Base-by-base conservation (phyloP, 2,797 vertebrate species). In the Picus viridis region DNA sequence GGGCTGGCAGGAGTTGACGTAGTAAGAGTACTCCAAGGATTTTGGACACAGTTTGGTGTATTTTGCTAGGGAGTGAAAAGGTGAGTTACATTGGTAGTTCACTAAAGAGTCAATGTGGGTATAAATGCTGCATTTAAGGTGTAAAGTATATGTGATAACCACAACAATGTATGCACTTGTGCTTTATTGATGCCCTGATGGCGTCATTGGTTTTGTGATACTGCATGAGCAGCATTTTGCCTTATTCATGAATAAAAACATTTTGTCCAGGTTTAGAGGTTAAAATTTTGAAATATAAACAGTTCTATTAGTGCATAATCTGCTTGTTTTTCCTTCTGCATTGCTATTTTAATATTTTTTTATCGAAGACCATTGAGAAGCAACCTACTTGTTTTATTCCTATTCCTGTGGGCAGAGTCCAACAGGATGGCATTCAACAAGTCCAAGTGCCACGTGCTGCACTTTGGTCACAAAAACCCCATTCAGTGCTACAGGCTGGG, bases 21-120 rank as follows among this genome's bases (percentile, higher is more conserved):
- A 90, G 80, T 99, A 97, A 34, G 90, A 97, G 92, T 98, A 99
- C 51, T 94, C 72, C 98, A 98, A 93, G 4, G 97, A 97, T 90
- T 97, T 97, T 1, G 98, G 98, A 89, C 99, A 99, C 49, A 73
- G 96, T 78, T 64, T 93, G 79, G 95, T 94, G 78, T 98, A 97
- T 95, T 98, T 98, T 2, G 89, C 99, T 99, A 96, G 26, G n/a
- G 83, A 77, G 6, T 75, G 58, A 74, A 86, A 91, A 93, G 59
- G 56, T 39, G 19, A 68, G 41, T 79, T 58, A 86, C 12, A 34
- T 82, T 86, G 39, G 10, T 43, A 67, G 27, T 20, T 90, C 19
- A 49, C 87, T 75, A 75, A 71, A 79, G 59, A 51, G 72, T 49
- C 47, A 58, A 6, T 24, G 30, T 27, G 43, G 12, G 4, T 74